These are phyloP conservation scores for Siphamia tubifer DNA, from an alignment of 2,113 vertebrate genomes.

Conservation along the genomic window DNA sequence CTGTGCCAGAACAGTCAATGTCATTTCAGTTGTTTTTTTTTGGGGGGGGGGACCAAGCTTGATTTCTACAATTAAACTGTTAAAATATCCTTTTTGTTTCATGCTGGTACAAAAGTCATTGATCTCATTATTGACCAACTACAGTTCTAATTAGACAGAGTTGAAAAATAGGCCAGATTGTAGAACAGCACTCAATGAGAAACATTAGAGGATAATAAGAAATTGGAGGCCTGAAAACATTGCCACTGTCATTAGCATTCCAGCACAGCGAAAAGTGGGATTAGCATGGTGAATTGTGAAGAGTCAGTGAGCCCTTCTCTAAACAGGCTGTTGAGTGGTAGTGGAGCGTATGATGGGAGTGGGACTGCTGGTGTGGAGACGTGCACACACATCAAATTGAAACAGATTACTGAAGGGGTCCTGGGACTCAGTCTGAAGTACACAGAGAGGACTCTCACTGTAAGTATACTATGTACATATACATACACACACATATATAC, in stretches of 20 bases:
- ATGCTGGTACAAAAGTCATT: not conserved
- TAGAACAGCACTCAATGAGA: not conserved
- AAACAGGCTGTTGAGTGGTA: constrained; percentile 54
- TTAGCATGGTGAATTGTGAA: constrained; percentile 42
- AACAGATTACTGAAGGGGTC: constrained; percentile 64
- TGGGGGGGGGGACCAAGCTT: not conserved
- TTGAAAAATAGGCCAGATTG: not conserved
- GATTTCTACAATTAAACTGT: not conserved
- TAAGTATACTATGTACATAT: not conserved
- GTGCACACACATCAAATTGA: constrained; percentile 59
- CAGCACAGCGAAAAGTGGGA: constrained; percentile 27
- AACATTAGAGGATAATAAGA: not conserved
- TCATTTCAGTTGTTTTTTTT: not conserved
- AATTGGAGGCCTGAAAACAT: not conserved
- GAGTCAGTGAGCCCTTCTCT: constrained; percentile 36
- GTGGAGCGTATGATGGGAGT: constrained; percentile 60
- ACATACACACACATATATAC: no score
- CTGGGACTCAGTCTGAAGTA: constrained; percentile 46
- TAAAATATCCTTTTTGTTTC: not conserved
- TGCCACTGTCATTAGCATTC: constrained; percentile 18
- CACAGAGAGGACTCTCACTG: constrained; percentile 29
- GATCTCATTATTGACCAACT: not conserved
- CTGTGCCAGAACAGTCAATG: not conserved
- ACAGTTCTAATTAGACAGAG: not conserved
- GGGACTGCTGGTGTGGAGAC: constrained; percentile 46